These are phyloP conservation scores for Elegia similella DNA, from an alignment of 2,888 invertebrate species.

Conservation along the genomic window DNA sequence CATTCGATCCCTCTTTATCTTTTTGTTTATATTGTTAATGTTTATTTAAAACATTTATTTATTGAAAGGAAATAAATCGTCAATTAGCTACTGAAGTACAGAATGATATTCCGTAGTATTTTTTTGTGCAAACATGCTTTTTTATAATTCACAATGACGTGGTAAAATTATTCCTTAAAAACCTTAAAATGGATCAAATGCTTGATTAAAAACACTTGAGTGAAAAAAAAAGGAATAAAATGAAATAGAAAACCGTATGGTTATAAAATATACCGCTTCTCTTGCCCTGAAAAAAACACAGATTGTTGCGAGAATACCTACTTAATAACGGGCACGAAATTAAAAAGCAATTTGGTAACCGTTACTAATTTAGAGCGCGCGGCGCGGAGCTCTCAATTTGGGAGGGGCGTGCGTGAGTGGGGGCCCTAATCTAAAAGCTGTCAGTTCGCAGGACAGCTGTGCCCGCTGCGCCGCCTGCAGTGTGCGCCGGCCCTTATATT, in stretches of 20 bases:
- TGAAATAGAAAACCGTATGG: background rate
- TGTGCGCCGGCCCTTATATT: conserved; percentile 58
- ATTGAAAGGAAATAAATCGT: too few relatives aligned
- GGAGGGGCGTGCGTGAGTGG: conserved; percentile 53
- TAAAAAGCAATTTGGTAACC: conserved; percentile 80
- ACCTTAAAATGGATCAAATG: too few relatives aligned
- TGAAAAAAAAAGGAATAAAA: too few relatives aligned
- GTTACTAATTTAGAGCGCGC: conserved; percentile 75
- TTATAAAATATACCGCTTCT: background rate
- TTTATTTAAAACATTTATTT: too few relatives aligned
- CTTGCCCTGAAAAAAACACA: conserved; percentile 33
- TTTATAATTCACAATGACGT: too few relatives aligned
- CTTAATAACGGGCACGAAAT: conserved; percentile 72
- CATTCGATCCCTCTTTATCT: too few relatives aligned
- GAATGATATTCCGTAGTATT: too few relatives aligned
- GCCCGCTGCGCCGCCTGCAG: conserved; percentile 38
- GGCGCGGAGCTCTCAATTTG: conserved; percentile 70
- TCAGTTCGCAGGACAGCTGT: conserved; percentile 73
- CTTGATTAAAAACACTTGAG: too few relatives aligned
- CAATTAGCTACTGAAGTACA: too few relatives aligned
- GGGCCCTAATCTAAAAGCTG: conserved; percentile 78
- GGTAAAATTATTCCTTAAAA: too few relatives aligned
- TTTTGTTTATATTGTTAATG: too few relatives aligned
- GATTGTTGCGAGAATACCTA: conserved; percentile 48
- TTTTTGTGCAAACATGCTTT: too few relatives aligned